phyloP scores from a whole-genome alignment of 2,888 invertebrate genomes.

The Steromphala cineraria region DNA sequence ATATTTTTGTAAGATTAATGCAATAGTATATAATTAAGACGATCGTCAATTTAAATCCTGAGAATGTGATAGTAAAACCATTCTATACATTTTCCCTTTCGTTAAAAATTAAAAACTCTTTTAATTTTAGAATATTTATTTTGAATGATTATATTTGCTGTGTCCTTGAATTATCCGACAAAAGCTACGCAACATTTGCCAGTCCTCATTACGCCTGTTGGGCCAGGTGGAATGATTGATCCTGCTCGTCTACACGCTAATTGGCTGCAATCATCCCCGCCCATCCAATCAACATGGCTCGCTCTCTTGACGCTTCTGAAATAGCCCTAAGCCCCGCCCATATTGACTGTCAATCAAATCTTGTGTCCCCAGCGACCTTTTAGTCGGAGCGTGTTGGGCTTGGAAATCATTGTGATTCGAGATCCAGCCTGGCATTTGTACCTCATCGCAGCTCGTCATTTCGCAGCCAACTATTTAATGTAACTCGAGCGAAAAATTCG shows the following conservation, averaged over 20 bases:
- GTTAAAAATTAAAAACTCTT: no score
- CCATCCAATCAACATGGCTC: not conserved
- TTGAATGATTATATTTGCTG: no score
- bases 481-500: constrained; percentile 2
- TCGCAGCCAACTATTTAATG: not conserved
- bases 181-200: no score
- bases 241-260: not conserved
- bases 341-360: constrained; percentile 1
- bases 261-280: not conserved
- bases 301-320: not conserved
- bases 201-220: not conserved
- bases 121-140: no score
- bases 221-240: not conserved
- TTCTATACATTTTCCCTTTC: no score
- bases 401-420: constrained; percentile 1
- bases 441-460: not conserved
- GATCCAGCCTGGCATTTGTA: not conserved
- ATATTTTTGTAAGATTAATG: no score
- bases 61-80: no score
- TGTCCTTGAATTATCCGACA: no score
- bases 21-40: no score
- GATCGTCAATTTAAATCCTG: no score
- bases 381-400: not conserved
- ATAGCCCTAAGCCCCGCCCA: not conserved
- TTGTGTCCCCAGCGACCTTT: constrained; percentile 16